Base-by-base conservation (phyloP, 2,888 invertebrate genomes). In the Xanthorhoe designata region DNA sequence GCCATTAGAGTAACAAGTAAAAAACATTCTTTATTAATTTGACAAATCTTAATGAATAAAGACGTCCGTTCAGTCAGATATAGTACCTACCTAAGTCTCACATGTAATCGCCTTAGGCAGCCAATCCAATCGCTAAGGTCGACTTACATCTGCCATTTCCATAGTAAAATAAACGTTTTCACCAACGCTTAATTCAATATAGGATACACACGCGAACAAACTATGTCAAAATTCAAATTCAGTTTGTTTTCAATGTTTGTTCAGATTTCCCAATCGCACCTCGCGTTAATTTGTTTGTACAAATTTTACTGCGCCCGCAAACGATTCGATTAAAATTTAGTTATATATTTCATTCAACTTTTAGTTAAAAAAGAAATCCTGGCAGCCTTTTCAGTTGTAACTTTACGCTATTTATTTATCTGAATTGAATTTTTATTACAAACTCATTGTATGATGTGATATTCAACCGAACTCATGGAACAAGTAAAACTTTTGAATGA, bases 211-310 rank as follows among this genome's bases (percentile, higher is more conserved):
- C 42, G 47, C 62, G 66, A 54, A 66, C 55, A 69, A 70, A 75
- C 66, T 73, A 72, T 74, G 76, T 77, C 81, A 80, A 77, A 81
- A 83, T 83, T 81, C 80, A 85, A 85, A 86, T 80, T 74, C 76
- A 81, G 81, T 84, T 84, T 81, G 80, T 83, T 82, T 84, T 78
- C 70, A 77, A 79, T 78, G 83, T 83, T 86, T 86, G 87, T 86
- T 83, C 84, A 89, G 85, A 89, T 89, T 89, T 90, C 79, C 87
- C 88, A 85, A 88, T 88, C 81, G 83, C 83, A 85, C 85, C 85
- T 86, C 84, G 79, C 82, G 85, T 86, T 90, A 90, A 90, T 89
- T 88, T 89, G 89, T 89, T 89, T 90, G 89, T 77, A 80, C 85
- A 85, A 85, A 87, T 86, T 87, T 86, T 81, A 81, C 81, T 79